phyloP scores from a whole-genome alignment of 2,888 invertebrate species.

The Polydrusus cervinus region DNA sequence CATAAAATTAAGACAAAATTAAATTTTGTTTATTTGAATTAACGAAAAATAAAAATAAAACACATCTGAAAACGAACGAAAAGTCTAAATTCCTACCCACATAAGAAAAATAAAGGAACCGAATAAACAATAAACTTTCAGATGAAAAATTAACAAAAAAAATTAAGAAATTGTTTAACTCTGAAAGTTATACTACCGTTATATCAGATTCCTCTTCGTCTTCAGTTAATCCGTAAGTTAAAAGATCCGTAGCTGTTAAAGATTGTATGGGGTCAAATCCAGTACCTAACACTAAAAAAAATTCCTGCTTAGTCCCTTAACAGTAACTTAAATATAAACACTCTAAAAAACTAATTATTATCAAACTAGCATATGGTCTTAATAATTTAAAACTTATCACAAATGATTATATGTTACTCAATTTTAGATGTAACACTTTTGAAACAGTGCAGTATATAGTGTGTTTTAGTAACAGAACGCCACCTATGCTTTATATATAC shows the following conservation, averaged over 20 bases:
- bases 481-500: too few relatives aligned
- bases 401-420: too few relatives aligned
- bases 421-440: too few relatives aligned
- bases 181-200: constrained; percentile 65
- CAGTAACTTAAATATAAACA: not conserved
- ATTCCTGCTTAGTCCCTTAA: constrained; percentile 13
- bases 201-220: constrained; percentile 67
- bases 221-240: constrained; percentile 61
- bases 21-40: too few relatives aligned
- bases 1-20: too few relatives aligned
- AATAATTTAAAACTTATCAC: too few relatives aligned
- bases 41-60: constrained; percentile 1
- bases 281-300: constrained; percentile 58
- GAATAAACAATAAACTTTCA: constrained; percentile 17
- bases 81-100: constrained; percentile 1
- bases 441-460: too few relatives aligned
- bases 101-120: constrained; percentile 20
- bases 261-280: constrained; percentile 59
- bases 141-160: constrained; percentile 17
- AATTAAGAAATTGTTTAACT: constrained; percentile 38
- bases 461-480: too few relatives aligned
- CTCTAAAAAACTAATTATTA: too few relatives aligned
- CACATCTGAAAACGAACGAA: not conserved
- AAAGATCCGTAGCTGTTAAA: constrained; percentile 57
- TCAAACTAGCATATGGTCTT: too few relatives aligned